Percentiles rank a stretch among this genome's conserved stretches.
These are phyloP conservation scores for Apodemus sylvaticus DNA, from an alignment of 2,113 vertebrate species.

Conservation along the genomic window DNA sequence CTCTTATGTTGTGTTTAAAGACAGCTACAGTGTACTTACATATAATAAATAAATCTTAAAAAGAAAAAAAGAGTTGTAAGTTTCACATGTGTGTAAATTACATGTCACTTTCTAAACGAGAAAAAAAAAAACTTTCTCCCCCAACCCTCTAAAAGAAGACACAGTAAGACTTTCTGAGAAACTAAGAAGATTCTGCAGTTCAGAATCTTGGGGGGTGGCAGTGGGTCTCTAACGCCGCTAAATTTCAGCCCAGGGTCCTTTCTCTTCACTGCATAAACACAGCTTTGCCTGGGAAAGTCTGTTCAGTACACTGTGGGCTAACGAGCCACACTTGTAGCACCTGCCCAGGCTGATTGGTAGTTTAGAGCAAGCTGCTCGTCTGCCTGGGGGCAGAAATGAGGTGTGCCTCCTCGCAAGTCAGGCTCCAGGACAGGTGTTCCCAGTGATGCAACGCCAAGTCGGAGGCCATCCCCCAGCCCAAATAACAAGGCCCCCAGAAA, in stretches of 20 bases:
- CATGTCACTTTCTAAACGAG: not conserved
- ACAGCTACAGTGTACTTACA: too few species aligned
- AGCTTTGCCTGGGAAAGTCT: not conserved
- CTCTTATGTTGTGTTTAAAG: too few species aligned
- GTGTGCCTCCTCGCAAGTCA: not conserved
- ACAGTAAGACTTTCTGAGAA: not conserved
- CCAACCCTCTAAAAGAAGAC: not conserved
- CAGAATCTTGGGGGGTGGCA: fast-evolving
- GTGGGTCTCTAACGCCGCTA: not conserved
- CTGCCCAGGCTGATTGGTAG: not conserved
- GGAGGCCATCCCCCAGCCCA: not conserved
- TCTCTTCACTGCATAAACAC: not conserved
- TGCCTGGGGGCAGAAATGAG: conserved; percentile 12
- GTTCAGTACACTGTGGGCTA: not conserved
- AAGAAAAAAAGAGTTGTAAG: not conserved
- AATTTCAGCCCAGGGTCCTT: not conserved
- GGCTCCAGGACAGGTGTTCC: not conserved
- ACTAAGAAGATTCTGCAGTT: not conserved
- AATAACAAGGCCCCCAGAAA: not conserved
- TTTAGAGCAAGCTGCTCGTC: not conserved
- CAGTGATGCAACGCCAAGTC: not conserved
- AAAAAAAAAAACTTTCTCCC: not conserved
- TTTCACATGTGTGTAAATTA: not conserved
- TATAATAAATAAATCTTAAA: too few species aligned
- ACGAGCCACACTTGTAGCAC: not conserved